Conservation (phyloP, 2,888 invertebrate genomes). For the Eurois occulta region DNA sequence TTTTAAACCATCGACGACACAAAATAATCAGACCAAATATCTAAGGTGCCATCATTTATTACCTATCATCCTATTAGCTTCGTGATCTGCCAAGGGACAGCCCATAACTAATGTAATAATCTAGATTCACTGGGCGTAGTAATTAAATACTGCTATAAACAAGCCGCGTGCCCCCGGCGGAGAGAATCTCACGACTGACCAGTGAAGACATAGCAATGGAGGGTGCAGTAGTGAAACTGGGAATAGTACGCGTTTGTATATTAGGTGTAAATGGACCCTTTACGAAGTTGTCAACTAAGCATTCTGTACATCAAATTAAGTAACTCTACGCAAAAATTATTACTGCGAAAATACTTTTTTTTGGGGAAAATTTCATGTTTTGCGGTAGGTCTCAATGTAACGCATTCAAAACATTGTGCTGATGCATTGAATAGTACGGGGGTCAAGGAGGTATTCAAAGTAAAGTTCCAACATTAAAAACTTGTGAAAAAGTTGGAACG, state of each 20-base stretch:
- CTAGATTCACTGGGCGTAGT: conserved; percentile 64
- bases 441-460: too few species aligned
- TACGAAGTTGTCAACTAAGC: too few species aligned
- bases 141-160: conserved; percentile 69
- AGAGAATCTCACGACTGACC: conserved; percentile 55
- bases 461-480: too few species aligned
- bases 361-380: too few species aligned
- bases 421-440: too few species aligned
- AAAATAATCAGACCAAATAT: conserved; percentile 51
- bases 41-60: conserved; percentile 48
- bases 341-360: too few species aligned
- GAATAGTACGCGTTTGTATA: background rate
- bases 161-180: conserved; percentile 55
- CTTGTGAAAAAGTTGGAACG: too few species aligned
- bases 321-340: too few species aligned
- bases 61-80: conserved; percentile 60
- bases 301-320: too few species aligned
- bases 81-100: conserved; percentile 63
- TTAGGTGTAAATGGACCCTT: too few species aligned
- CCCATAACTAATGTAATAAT: conserved; percentile 68
- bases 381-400: too few species aligned
- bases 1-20: background rate
- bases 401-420: too few species aligned
- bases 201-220: conserved; percentile 1
- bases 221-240: conserved; percentile 31